Base-by-base conservation (phyloP, 2,113 vertebrate species). In the Thunnus thynnus region DNA sequence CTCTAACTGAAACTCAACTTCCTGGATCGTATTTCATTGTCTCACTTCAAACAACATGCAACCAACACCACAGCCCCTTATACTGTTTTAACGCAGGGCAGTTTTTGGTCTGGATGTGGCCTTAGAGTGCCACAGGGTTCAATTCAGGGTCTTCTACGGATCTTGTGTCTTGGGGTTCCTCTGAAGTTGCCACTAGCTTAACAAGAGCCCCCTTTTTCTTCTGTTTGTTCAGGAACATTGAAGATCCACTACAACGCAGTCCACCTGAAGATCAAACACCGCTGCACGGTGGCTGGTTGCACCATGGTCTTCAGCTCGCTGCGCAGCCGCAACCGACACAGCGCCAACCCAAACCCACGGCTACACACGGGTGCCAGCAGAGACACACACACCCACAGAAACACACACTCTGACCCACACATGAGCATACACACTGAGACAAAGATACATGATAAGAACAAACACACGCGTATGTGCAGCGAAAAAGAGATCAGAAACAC, bases 221-320 rank as follows among this genome's bases (percentile, higher is more conserved):
- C 13, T 41, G 27, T 64, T 12, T 30, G 2, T 62, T 48, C 80
- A 94, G 91, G 93, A 84, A 99, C 98, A 0, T 95, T 99, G 81
- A 99, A 99, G 96, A 99, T 99, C 84, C 98, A 99, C 91, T 97
- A 98, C 90, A 99, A 99, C 51, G 98, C 97, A 0, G 98, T 99
- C 44, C 98, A 99, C 86, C 93, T 99, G 84, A 97, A 99, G 93
- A 97, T 99, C 87, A 99, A 99, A 78, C 98, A 99, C 61, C 91
- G 96, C 47, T 99, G 98, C 86, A 99, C 97, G 3, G 96, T 99
- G 17, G 91, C 96, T 61, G 98, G 97, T 50, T 99, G 98, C 91
- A 94, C 96, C 74, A 98, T 98, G 97, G 96, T 99, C 77, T 99
- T 99, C 91, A 99, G 98, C 86, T 99, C 98, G 0, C 96, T 99